Base-by-base conservation (phyloP, 2,888 invertebrate genomes). In the Sphecodes monilicornis region DNA sequence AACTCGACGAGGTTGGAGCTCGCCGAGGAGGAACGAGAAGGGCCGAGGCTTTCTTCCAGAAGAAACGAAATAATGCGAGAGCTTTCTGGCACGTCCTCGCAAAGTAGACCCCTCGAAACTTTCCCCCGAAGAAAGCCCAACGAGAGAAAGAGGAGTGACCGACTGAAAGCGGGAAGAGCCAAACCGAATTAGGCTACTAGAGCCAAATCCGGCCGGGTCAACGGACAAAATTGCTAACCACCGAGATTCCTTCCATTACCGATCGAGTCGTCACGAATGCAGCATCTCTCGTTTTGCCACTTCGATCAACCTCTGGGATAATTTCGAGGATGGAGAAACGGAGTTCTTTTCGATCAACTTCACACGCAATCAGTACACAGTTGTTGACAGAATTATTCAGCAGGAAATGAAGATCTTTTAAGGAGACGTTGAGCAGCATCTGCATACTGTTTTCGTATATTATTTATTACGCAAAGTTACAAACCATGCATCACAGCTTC, bases 1-100 rank as follows among this genome's bases (percentile, higher is more conserved):
- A 57, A 60, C 70, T 76, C 39, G 79, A 68, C 46, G 73, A n/a
- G 26, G 50, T 70, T 50, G 32, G 39, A 76, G 68, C 72, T 39
- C 60, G 60, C 29, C 26, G 60, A 29, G 26, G 82, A 86, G 83
- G 80, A 74, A 77, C 54, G 78, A 87, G 85, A 64, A 81, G 84
- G 54, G 57, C 66, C 80, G 73, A 75, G 69, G 50, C 74, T 80
- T 83, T 85, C 86, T 90, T 74, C 86, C 78, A 80, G 87, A 85
- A 88, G 89, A 90, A 90, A 86, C 87, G 90, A 91, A 90, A 89
- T 90, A 90, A 91, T 82, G 87, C 81, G 70, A 76, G 80, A 76
- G 87, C 73, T 80, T 64, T 71, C 81, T 86, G 85, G 86, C 80
- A 89, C 88, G 83, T 89, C 84, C 88, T 84, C 80, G 84, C 86